Conservation (phyloP, 2,797 vertebrate species). For the Oreochromis grahami region DNA sequence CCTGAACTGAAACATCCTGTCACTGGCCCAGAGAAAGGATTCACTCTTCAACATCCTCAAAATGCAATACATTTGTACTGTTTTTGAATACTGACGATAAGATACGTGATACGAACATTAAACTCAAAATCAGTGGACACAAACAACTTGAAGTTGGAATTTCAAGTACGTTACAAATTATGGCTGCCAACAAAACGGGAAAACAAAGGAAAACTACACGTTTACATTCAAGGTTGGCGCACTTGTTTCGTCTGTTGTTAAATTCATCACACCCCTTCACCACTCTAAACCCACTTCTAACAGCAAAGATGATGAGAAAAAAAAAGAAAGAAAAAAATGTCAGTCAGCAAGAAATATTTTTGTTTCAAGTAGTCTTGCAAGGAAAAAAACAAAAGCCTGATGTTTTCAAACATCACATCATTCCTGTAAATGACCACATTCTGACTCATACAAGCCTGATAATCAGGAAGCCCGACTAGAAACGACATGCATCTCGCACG, state of each 20-base stretch:
- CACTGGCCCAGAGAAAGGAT: not conserved
- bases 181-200: not conserved
- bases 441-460: not conserved
- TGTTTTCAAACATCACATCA: not conserved
- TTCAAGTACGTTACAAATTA: not conserved
- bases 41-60: not conserved
- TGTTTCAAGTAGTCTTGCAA: not conserved
- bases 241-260: rapidly evolving
- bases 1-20: not conserved
- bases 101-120: rapidly evolving
- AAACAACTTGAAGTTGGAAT: not conserved
- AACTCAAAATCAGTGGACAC: not conserved
- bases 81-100: not conserved
- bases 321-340: not conserved
- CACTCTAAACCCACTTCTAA: not conserved
- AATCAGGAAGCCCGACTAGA: not conserved
- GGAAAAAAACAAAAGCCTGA: not conserved
- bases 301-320: not conserved
- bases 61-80: not conserved
- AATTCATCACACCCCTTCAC: not conserved
- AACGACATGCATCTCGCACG: not conserved
- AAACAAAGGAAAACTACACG: rapidly evolving
- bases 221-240: not conserved
- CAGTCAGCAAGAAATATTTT: not conserved
- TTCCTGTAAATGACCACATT: not conserved